Base-by-base conservation (phyloP, 2,113 vertebrate species). In the Lophochroa leadbeateri region DNA sequence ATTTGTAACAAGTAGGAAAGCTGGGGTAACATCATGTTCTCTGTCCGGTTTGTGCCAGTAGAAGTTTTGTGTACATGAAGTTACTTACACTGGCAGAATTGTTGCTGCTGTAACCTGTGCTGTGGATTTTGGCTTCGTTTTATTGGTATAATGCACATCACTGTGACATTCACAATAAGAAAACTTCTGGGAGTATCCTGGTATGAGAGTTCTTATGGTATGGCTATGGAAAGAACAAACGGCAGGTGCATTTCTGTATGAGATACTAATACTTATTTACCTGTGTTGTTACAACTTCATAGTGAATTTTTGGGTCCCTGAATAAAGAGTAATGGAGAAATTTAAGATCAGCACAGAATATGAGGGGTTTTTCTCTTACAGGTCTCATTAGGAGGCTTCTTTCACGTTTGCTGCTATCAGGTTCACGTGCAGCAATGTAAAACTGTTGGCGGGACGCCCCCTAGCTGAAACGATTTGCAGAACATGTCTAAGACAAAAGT, bases 381-480 rank as follows among this genome's bases (percentile, higher is more conserved):
- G 21, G 3, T 91, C 41, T 74, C 58, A 44, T 65, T 49, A 39
- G 68, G 44, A 82, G 21, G 17, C 70, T 82, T 74, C 53, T 83
- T 50, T 71, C 39, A 31, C 16, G 1, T 43, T 58, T 75, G 33
- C 61, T 71, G 31, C 27, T 47, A 39, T 4, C 29, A 60, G 67
- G 44, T 78, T 49, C 39, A 37, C 21, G 41, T 76, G 78, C 84
- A 69, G 67, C 47, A 41, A 15, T 23, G 41, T 82, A 37, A 89
- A 69, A 76, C 27, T 28, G 77, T 86, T 71, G 65, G 81, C 29
- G 72, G 91, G 46, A 49, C 74, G 86, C 95, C 94, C 84, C 90
- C 94, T 94, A 82, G 93, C 91, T 49, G 94, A 91, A 94, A 69
- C 25, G 13, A 41, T 79, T 72, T 69, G 91, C 49, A 69, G 57